Evolutionary conservation across 1,140 invertebrate species (phyloP).

Genomic region (Heliconius nattereri): DNA sequence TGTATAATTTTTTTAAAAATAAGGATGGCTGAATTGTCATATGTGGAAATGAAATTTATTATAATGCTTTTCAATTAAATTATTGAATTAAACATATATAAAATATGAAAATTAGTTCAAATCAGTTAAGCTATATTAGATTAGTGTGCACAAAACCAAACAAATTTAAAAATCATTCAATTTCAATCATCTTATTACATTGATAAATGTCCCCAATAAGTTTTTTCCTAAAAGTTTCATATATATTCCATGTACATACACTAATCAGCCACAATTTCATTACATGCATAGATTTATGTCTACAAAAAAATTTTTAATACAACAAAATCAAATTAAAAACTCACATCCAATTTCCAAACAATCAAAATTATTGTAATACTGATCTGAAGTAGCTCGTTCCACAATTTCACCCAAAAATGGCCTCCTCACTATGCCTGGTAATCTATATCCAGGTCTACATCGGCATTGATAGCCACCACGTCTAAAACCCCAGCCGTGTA

Average conservation of each 20-base stretch:
- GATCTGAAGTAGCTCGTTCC: slow-evolving; percentile 94
- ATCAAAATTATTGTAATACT: slow-evolving; percentile 96
- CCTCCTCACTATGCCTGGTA: slow-evolving; percentile 92
- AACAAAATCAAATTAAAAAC: slow-evolving; percentile 56
- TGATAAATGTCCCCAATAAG: too few species aligned
- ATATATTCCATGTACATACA: background rate
- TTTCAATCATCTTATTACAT: background rate
- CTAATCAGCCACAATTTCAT: too few species aligned
- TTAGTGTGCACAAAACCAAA: too few species aligned
- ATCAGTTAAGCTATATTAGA: too few species aligned
- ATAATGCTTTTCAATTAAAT: too few species aligned
- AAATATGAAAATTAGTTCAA: too few species aligned
- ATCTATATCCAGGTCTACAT: slow-evolving; percentile 93
- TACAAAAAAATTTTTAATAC: background rate
- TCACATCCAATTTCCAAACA: slow-evolving; percentile 96
- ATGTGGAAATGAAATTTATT: too few species aligned
- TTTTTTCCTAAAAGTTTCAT: background rate
- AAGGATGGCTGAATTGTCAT: too few species aligned
- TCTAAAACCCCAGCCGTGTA: slow-evolving; percentile 97
- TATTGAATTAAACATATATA: too few species aligned
- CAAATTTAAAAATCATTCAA: too few species aligned
- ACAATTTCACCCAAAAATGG: slow-evolving; percentile 96
- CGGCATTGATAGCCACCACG: slow-evolving; percentile 97
- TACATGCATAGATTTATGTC: background rate
- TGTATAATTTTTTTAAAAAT: too few species aligned